Evolutionary conservation across 1,140 invertebrate species (phyloP).

Genomic region (Saccostrea echinata): DNA sequence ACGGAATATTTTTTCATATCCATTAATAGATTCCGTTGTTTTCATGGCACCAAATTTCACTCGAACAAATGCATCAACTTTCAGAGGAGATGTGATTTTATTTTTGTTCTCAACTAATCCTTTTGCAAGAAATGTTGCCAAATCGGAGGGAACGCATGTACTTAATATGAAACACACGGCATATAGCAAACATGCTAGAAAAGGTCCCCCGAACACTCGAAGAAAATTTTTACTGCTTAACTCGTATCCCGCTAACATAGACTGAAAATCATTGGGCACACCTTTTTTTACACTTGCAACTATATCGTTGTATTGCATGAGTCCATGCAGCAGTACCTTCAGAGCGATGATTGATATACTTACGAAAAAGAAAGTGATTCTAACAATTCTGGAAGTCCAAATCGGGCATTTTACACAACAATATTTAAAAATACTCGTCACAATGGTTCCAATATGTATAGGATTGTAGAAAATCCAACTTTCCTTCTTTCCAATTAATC

Average conservation of each 20-base stretch:
- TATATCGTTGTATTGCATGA: slow-evolving; percentile 36
- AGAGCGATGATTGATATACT: slow-evolving; percentile 44
- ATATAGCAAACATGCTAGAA: slow-evolving; percentile 38
- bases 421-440: not conserved
- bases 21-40: not conserved
- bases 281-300: slow-evolving; percentile 54
- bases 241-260: slow-evolving; percentile 50
- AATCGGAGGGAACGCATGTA: slow-evolving; percentile 36
- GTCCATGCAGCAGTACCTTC: slow-evolving; percentile 40
- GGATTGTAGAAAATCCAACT: slow-evolving; percentile 40
- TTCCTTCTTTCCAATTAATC: not conserved
- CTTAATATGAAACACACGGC: slow-evolving; percentile 1
- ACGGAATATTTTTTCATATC: slow-evolving; percentile 46
- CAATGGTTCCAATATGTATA: slow-evolving; percentile 28
- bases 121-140: slow-evolving; percentile 22
- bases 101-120: slow-evolving; percentile 32
- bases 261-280: slow-evolving; percentile 50
- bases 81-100: slow-evolving; percentile 26
- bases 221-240: slow-evolving; percentile 47
- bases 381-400: slow-evolving; percentile 39
- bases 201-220: slow-evolving; percentile 45
- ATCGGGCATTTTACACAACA: slow-evolving; percentile 21
- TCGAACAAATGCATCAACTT: slow-evolving; percentile 6
- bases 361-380: slow-evolving; percentile 35
- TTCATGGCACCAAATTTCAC: slow-evolving; percentile 39